Conservation (phyloP, 2,888 invertebrate species). For the Tachina fera region DNA sequence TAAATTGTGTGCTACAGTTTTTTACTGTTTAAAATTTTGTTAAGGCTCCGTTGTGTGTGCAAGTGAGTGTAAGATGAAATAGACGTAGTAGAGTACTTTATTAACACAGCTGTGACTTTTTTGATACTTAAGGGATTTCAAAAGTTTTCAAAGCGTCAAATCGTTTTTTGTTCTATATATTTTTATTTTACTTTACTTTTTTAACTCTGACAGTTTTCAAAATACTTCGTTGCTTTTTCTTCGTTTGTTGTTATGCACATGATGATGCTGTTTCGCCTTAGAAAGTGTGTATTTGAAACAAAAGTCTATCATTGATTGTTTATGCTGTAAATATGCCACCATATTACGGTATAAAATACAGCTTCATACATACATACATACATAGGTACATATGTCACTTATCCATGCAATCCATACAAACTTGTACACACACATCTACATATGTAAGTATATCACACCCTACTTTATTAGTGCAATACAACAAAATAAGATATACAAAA, state of each 20-base stretch:
- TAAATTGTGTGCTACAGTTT: constrained; percentile 61
- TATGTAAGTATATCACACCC: constrained; percentile 59
- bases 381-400: too few relatives aligned
- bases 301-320: constrained; percentile 71
- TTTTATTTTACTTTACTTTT: constrained; percentile 37
- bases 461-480: constrained; percentile 56
- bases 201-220: constrained; percentile 50
- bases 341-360: constrained; percentile 52
- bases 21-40: constrained; percentile 18
- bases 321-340: constrained; percentile 68
- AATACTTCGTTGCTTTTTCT: constrained; percentile 13
- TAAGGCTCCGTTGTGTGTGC: constrained; percentile 53
- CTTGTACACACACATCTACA: neutral
- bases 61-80: constrained; percentile 40
- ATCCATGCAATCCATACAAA: too few relatives aligned
- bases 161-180: constrained; percentile 50
- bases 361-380: neutral
- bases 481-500: constrained; percentile 16
- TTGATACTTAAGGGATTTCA: constrained; percentile 80
- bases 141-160: constrained; percentile 71
- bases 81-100: constrained; percentile 70
- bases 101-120: constrained; percentile 72
- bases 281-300: constrained; percentile 57
- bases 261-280: constrained; percentile 32
- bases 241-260: neutral